Evolutionary conservation across 2,113 vertebrate genomes (phyloP), one percentile per base, ranked within the genome.

Genomic region (Lagopus muta): DNA sequence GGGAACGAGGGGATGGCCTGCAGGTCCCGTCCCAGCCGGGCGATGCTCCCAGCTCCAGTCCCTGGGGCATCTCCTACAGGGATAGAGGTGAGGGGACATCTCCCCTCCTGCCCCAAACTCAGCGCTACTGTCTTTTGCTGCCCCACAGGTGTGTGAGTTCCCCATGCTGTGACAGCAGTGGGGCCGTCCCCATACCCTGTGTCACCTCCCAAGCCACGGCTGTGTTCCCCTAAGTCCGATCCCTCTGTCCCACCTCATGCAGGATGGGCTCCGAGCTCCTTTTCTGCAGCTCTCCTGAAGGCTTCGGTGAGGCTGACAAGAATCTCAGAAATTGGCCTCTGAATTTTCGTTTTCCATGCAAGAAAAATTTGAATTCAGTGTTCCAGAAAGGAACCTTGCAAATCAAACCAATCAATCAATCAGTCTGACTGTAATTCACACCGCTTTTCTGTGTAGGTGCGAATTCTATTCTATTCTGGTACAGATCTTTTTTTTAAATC

Each of bases 101-200:
- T 50, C 19, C 14, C 13, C 21, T 64, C 57, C 38, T 83, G 77
- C 50, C 45, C 45, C 50, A 83, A 60, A 0, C 1, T 27, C 83
- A 32, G 8, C 27, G 6, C 0, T 13, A 32, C 32, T 20, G 55
- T 21, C 40, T 57, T 70, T 27, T 45, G 40, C 36, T 0, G 0
- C 32, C 3, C 22, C 4, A 3, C 89, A 55, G 36, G n/a, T 64
- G 61, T 74, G 57, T 0, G 1, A 66, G 55, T 4, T 47, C 58
- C 25, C 47, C 11, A 13, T 20, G 27, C 73, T 74, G 40, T 1
- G 7, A 66, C 69, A 43, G 54, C 32, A 2, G 2, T 0, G 3
- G 30, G 16, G 10, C 28, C 0, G 0, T 66, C 55, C 36, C 32
- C 7, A 1, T 0, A 2, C 21, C 38, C 55, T 1, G 0, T 17